Percentiles rank a stretch among this genome's conserved stretches.
Evolutionary conservation across 2,113 vertebrate species (phyloP).

Genomic region (Macheiramphus alcinus): DNA sequence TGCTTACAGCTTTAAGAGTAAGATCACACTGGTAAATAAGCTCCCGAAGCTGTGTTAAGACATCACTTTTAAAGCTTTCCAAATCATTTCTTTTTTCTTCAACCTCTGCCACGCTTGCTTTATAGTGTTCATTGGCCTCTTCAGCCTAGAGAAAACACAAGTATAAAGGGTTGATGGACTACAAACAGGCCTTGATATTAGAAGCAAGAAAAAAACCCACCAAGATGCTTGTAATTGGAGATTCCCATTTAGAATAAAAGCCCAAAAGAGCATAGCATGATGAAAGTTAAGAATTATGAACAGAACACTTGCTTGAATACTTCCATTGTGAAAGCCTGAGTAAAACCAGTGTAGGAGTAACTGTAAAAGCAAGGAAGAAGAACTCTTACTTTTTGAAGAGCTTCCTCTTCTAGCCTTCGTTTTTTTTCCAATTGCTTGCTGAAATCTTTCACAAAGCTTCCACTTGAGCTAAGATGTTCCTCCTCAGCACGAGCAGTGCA

Average conservation of each 20-base stretch:
- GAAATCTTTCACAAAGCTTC: conserved; percentile 71
- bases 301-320: not conserved
- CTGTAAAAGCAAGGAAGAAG: not conserved
- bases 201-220: not conserved
- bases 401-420: conserved; percentile 89
- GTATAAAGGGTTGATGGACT: not conserved
- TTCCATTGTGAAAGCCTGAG: not conserved
- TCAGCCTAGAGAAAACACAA: conserved; percentile 79
- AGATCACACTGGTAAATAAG: conserved; percentile 96
- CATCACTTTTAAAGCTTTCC: conserved; percentile 87
- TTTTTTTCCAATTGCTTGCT: conserved; percentile 91
- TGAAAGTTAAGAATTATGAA: not conserved
- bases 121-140: conserved; percentile 90
- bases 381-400: conserved; percentile 86
- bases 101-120: conserved; percentile 84
- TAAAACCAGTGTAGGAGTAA: not conserved
- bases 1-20: conserved; percentile 93
- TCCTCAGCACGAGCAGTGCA: conserved; percentile 89
- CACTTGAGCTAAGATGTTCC: conserved; percentile 76
- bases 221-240: not conserved
- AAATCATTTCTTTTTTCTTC: conserved; percentile 84
- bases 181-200: not conserved
- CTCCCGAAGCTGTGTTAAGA: conserved; percentile 88
- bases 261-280: not conserved
- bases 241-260: not conserved